These are phyloP conservation scores for Chionomys nivalis DNA, from an alignment of 2,113 vertebrate genomes.

Conservation along the genomic window DNA sequence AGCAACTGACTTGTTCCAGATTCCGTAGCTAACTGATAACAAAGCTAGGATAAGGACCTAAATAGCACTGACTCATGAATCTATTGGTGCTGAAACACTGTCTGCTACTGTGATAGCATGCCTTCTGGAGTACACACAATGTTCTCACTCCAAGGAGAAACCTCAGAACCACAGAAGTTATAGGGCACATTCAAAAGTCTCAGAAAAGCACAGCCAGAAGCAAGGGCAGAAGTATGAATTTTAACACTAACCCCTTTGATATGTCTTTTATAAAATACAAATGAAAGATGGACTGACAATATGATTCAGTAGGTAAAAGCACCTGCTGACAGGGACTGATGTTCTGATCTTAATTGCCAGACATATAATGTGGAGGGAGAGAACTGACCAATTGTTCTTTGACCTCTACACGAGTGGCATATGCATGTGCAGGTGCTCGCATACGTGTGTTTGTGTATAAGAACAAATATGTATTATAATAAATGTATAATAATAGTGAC, in stretches of 20 bases:
- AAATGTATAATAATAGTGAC: not conserved
- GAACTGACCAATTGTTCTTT: not conserved
- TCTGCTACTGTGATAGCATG: not conserved
- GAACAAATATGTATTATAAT: not conserved
- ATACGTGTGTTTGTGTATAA: not conserved
- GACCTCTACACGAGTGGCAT: not conserved
- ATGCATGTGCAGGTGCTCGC: too few relatives aligned
- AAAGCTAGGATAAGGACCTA: not conserved
- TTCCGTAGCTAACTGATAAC: not conserved
- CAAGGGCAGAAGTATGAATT: not conserved
- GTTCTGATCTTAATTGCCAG: not conserved
- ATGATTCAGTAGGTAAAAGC: not conserved
- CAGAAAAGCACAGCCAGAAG: not conserved
- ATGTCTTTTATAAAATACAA: not conserved
- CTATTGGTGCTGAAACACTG: not conserved
- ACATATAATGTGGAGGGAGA: not conserved
- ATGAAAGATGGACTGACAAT: not conserved
- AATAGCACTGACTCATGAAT: not conserved
- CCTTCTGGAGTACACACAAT: not conserved
- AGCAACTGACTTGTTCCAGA: not conserved
- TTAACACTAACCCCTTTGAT: not conserved
- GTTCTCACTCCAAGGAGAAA: not conserved
- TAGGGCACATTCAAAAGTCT: not conserved
- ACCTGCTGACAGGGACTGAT: not conserved
- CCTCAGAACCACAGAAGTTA: not conserved